Evolutionary conservation across 1,140 invertebrate species (phyloP), one percentile per base, ranked within the genome.

Genomic region (Cydia splendana): DNA sequence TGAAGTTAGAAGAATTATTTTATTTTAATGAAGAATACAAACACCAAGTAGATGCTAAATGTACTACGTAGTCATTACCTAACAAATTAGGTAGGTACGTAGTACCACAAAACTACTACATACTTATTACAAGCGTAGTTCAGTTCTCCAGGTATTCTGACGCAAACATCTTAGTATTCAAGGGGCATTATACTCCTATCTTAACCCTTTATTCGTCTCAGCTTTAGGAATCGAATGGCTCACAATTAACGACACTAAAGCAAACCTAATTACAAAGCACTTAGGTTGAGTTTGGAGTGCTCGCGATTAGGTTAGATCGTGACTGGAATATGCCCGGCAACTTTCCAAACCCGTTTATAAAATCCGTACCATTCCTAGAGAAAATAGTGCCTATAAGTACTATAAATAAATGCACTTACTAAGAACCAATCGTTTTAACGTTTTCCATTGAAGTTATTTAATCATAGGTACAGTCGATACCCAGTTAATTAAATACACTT

Each of bases 301-400:
- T 4, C 34, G 24, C 30, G 67, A 71, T 71, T 38, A 38, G 67
- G 30, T 42, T n/a, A 18, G 34, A 71, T 71, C 67, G 34, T 71
- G 67, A 71, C 67, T 71, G 67, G 67, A 71, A 71, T 71, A 71
- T 71, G 34, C 67, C 67, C 67, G 65, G 71, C 82, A 74, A 80
- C 83, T 86, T 86, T 86, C 84, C 80, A 86, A 81, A 83, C 84
- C 71, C 73, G 84, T 86, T 84, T 78, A 42, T 62, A 75, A 77
- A 80, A 79, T 82, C 81, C 76, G 76, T 74, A 79, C 81, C 77
- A 80, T 84, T 81, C 78, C 81, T 80, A 83, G 84, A 75, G 78
- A 82, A 76, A 80, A 77, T 62, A 75, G 74, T 75, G 28, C 9
- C n/a, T 34, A 42, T 62, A 34, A 34, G 5, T 34, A 62, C 15